Base-by-base conservation (phyloP, 2,797 vertebrate genomes). In the Sebastes trivittatus region DNA sequence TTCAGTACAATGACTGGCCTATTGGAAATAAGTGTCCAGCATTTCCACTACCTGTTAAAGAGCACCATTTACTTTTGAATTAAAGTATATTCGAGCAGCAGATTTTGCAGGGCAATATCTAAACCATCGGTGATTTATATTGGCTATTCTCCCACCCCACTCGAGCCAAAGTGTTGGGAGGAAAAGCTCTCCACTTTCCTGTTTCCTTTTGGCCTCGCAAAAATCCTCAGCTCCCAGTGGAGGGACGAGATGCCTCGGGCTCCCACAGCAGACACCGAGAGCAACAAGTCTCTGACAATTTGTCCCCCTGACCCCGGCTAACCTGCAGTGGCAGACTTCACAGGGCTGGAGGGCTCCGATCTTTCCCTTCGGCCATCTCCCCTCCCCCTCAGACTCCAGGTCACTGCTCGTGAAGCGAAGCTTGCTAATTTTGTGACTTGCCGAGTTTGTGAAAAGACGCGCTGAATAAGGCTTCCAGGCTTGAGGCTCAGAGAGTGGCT, bases 291-390 rank as follows among this genome's bases (percentile, higher is more conserved):
- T 87, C 70, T 84, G 74, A 80, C 86, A 73, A 56, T 83, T 82
- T 78, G 84, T 86, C 75, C 78, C 5, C 23, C 46, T 82, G 86
- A 90, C 90, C 88, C 66, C 6, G 16, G 54, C 80, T 85, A 80
- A 91, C 86, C 88, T 69, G 36, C 73, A 60, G 62, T 20, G 66
- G 42, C 69, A 63, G 87, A 81, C 72, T 85, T 93, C 82, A 87
- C 81, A 79, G 64, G 72, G 23, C 71, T 22, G 55, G 8, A 64
- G 29, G 74, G 46, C 71, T 82, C 29, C 20, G n/a, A 72, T 81
- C 77, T 67, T 56, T 78, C 77, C 75, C 75, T 85, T 60, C 29
- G 22, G 80, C 71, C 46, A 34, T 34, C 32, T 22, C 56, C 54
- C 82, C 62, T 4, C 67, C 84, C 79, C 77, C 64, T 56, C 42